Percentiles rank a stretch among this genome's conserved stretches.
Evolutionary conservation across 2,113 vertebrate species (phyloP).

Genomic region (Esox niger): DNA sequence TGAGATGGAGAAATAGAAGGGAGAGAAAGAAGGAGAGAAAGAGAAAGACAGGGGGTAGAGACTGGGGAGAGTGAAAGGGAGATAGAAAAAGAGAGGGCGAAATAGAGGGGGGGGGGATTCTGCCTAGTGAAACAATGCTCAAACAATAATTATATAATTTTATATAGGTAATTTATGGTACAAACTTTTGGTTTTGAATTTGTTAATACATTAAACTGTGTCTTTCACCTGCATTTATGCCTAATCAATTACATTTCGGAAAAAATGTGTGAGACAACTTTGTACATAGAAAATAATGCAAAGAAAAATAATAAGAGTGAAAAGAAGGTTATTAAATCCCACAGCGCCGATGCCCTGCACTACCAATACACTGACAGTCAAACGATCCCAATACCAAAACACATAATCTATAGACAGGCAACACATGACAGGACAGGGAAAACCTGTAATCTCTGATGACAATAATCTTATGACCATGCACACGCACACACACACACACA

Average conservation of each 20-base stretch:
- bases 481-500: constrained; percentile 5
- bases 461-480: constrained; percentile 12
- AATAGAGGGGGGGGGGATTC: too few species aligned
- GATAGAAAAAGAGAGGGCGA: constrained; percentile 1
- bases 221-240: too few species aligned
- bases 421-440: neutral
- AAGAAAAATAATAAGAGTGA: neutral
- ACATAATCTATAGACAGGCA: constrained; percentile 9
- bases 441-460: constrained; percentile 13
- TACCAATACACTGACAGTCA: neutral
- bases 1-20: constrained; percentile 24
- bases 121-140: too few species aligned
- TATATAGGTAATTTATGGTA: too few species aligned
- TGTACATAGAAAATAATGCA: neutral
- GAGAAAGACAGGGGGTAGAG: too few species aligned
- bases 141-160: too few species aligned
- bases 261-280: too few species aligned
- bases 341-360: neutral
- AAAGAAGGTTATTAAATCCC: neutral
- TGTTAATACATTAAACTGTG: too few species aligned
- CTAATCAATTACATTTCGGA: too few species aligned
- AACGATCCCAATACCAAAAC: neutral
- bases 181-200: too few species aligned
- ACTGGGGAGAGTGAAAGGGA: too few species aligned
- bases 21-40: constrained; percentile 12